Evolutionary conservation across 2,113 vertebrate species (phyloP).

Genomic region (Condylura cristata): DNA sequence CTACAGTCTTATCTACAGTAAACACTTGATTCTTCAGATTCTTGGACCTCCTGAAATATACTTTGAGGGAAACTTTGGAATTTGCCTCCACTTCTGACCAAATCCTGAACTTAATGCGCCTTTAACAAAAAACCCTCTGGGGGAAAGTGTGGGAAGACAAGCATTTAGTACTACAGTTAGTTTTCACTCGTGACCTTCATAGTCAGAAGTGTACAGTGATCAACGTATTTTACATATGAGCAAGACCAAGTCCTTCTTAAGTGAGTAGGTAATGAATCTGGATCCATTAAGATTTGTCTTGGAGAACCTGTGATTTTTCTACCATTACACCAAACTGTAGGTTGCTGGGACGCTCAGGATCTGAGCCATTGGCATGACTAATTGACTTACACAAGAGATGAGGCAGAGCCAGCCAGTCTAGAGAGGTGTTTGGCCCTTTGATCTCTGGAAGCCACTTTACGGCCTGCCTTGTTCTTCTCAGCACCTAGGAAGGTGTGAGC

Average conservation of each 20-base stretch:
- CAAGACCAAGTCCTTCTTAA: too few relatives aligned
- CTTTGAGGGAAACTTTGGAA: background rate
- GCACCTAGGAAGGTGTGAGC: background rate
- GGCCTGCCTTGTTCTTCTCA: background rate
- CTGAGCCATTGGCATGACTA: background rate
- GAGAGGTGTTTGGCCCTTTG: background rate
- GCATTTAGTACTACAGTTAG: background rate
- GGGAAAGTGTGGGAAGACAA: background rate
- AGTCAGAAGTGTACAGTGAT: background rate
- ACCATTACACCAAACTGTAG: background rate
- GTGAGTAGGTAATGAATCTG: background rate
- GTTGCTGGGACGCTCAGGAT: background rate
- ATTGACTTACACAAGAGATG: background rate
- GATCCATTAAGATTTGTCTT: background rate
- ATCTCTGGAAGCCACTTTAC: background rate
- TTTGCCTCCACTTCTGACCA: background rate
- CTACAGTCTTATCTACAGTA: background rate
- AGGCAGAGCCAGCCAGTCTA: background rate
- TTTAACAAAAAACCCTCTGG: background rate
- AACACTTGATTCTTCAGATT: background rate
- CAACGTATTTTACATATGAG: background rate
- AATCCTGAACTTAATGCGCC: background rate
- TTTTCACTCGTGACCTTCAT: background rate
- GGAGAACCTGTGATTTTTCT: background rate
- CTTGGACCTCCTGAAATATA: background rate